Evolutionary conservation across 1,140 invertebrate genomes (phyloP), one percentile per base, ranked within the genome.

Genomic region (Cherax quadricarinatus): DNA sequence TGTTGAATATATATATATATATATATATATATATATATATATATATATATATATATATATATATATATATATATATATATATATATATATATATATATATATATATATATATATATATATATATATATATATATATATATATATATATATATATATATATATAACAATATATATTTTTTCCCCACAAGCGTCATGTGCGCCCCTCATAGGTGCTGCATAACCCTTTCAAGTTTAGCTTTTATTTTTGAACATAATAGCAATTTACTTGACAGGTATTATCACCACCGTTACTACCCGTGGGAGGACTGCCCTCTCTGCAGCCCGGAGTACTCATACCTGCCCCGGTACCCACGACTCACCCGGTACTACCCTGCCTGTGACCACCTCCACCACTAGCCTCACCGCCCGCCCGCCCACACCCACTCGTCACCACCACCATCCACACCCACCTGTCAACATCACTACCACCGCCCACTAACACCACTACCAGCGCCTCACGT

Each of bases 231-330:
- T 57, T 86, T 5, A 85, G 51, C 3, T 48, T 10, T 70, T 24
- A 51, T 48, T 48, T 30, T 4, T 53, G 24, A 30, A 70, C 30
- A 21, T 30, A 51, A 14, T 41, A 41, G 30, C 30, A 41, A 41
- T 41, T 57, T 57, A 57, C 53, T 14, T 14, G 6, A 57, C 89
- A 86, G 83, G 70, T 91, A 91, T 53, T 79, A 91, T 73, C 89
- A 86, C 83, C 89, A 79, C 70, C 82, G 86, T 73, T 89, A 87
- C 85, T 73, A 91, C 83, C 89, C 89, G 48, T 91, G 89, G 89
- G 89, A 91, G 82, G 89, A 91, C 70, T 91, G 89, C n/a, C 89
- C 89, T 4, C 83, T 91, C 53, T 91, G 89, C 48, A 86, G 85
- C 73, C 73, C 89, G 18, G 49, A 88, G 24, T 88, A 88, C 86